These are phyloP conservation scores for Leptinotarsa texana DNA, from an alignment of 1,140 invertebrate species.

Conservation along the genomic window DNA sequence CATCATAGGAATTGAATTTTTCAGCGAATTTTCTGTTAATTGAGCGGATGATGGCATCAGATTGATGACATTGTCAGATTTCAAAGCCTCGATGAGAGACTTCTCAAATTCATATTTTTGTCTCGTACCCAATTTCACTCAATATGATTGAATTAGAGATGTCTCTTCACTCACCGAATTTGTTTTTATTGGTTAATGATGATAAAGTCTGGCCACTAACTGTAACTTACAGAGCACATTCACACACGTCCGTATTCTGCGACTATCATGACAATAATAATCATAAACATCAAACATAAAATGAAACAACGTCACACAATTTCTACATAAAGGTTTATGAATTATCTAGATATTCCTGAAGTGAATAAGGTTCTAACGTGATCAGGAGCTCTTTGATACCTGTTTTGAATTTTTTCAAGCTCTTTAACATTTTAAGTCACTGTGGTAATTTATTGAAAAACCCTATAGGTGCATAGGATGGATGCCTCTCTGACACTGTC, in stretches of 20 bases:
- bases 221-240: background rate
- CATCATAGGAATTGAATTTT: constrained; percentile 18
- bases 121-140: constrained; percentile 10
- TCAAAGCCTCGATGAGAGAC: constrained; percentile 17
- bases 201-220: background rate
- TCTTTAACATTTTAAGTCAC: too few relatives aligned
- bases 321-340: too few relatives aligned
- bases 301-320: too few relatives aligned
- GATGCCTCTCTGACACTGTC: too few relatives aligned
- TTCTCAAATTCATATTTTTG: constrained; percentile 21
- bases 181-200: background rate
- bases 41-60: constrained; percentile 14
- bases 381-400: too few relatives aligned
- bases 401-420: too few relatives aligned
- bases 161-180: background rate
- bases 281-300: too few relatives aligned
- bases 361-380: too few relatives aligned
- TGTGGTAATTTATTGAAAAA: too few relatives aligned
- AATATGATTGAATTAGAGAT: background rate
- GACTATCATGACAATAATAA: background rate
- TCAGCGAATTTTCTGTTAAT: constrained; percentile 15
- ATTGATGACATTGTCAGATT: constrained; percentile 25
- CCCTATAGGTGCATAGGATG: too few relatives aligned
- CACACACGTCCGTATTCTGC: background rate
- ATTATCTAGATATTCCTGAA: too few relatives aligned